Base-by-base conservation (phyloP, 53 echinoderm and acorn worm genomes). In the Astropecten irregularis region DNA sequence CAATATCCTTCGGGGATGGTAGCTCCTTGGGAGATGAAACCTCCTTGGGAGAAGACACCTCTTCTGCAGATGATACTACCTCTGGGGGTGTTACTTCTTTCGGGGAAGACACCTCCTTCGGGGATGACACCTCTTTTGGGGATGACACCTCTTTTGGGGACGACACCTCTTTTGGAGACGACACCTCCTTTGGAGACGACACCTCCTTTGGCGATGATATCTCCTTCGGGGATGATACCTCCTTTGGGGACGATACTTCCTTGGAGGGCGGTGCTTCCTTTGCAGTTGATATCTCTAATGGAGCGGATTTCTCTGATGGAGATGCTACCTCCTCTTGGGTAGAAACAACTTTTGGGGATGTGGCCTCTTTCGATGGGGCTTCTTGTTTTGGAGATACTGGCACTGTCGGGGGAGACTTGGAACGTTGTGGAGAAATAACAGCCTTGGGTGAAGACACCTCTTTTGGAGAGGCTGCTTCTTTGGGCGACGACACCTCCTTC, bases 21-120 rank as follows among this genome's bases (percentile, higher is more conserved):
- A 47, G 32, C 62, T 79, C 79, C 60, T 32, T 62, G 22, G 79
- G 61, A 4, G 79, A 46, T 46, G 39, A 31, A 56, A 79, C 21
- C 79, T 79, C 63, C 47, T 19, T 31, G 0, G 62, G 63, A 22
- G 62, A 40, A n/a, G 32, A 4, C 15, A 51, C 35, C 37, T 20
- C 73, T 36, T 54, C 23, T 25, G 55, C 7, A 7, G 51, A 33
- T 19, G 74, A 54, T 23, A 19, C 51, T 33, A 29, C 71, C 49
- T 71, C 21, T 10, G 32, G 34, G 18, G 18, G 8, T 18, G 33
- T 18, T 31, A 32, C 31, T 29, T 63, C 30, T 63, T 34, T 22
- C 8, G 71, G 49, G 18, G 31, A 71, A 31, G 51, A 15, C 31
- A 37, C 22, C 42, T 55, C 57, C 16, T 37, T 13, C 13, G 74